Evolutionary conservation across 1,140 invertebrate species (phyloP), one percentile per base, ranked within the genome.

Genomic region (Drosophila mauritiana): DNA sequence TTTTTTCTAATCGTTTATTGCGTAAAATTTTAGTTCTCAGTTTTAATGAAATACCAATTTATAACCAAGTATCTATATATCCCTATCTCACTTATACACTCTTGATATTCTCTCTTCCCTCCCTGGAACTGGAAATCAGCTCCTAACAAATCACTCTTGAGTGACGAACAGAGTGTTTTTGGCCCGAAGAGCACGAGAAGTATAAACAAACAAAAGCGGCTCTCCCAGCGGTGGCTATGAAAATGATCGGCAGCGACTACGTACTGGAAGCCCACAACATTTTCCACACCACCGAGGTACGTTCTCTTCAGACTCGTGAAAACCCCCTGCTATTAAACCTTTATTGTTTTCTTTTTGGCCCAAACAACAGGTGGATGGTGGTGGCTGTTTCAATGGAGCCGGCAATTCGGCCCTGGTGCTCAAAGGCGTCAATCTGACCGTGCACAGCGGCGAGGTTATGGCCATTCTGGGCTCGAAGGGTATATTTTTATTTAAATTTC

Each of bases 401-500:
- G 94, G 96, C 31, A 96, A 96, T 78, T 96, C 96, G 7, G 97
- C 96, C 15, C 93, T 97, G 11, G 97, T 98, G 43, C 93, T 98
- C 0, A 97, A 98, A 93, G 97, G 98, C 94, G 96, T 98, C 4
- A 97, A 97, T 12, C 94, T 98, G 49, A 95, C 96, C 64, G 97
- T 98, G 0, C 96, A 97, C 86, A 96, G 97, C 45, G 97, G 97
- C 12, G 97, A 98, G 93, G 97, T 98, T 40, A 95, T 98, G 79
- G 97, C 97, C 17, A 95, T 98, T 65, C 93, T 98, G 7, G 98
- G 98, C 7, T 98, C 97, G 0, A 98, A 98, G 94, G 97, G 97
- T 95, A 91, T 55, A 49, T 31, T 31, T 31, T 31, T 7, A 31
- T 1, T 4, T 4, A 20, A 7, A 10, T 7, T 11, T 13, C 15